Evolutionary conservation across 2,888 invertebrate species (phyloP).

Genomic region (Drosophila pullipes): DNA sequence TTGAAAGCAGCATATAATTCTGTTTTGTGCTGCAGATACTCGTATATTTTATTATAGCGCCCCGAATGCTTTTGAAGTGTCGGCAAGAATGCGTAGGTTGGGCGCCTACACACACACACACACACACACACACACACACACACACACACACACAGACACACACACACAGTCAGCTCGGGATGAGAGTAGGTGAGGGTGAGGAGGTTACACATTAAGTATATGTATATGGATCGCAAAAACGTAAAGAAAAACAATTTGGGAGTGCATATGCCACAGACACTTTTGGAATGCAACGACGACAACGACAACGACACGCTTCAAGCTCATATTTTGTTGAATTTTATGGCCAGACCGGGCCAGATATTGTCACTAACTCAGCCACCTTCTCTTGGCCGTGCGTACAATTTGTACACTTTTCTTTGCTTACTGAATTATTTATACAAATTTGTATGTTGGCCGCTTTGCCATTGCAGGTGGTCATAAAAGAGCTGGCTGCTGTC

Average conservation of each 20-base stretch:
- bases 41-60: slow-evolving; percentile 63
- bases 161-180: background rate
- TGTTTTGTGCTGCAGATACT: slow-evolving; percentile 47
- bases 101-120: slow-evolving; percentile 33
- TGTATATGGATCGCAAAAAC: slow-evolving; percentile 42
- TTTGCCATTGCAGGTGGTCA: slow-evolving; percentile 73
- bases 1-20: slow-evolving; percentile 72
- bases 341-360: slow-evolving; percentile 42
- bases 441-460: slow-evolving; percentile 55
- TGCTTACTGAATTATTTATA: slow-evolving; percentile 63
- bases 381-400: slow-evolving; percentile 1
- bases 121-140: background rate
- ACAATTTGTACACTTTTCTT: slow-evolving; percentile 20
- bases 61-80: slow-evolving; percentile 70
- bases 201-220: slow-evolving; percentile 26
- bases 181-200: slow-evolving; percentile 1
- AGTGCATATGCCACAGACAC: slow-evolving; percentile 70
- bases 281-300: slow-evolving; percentile 34
- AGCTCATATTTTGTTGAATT: slow-evolving; percentile 71
- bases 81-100: slow-evolving; percentile 50
- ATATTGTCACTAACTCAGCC: slow-evolving; percentile 15
- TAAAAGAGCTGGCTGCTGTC: slow-evolving; percentile 43
- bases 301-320: slow-evolving; percentile 50
- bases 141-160: slow-evolving; percentile 19
- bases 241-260: slow-evolving; percentile 32